phyloP scores from a whole-genome alignment of 1,140 invertebrate genomes.

The Argopecten irradians region DNA sequence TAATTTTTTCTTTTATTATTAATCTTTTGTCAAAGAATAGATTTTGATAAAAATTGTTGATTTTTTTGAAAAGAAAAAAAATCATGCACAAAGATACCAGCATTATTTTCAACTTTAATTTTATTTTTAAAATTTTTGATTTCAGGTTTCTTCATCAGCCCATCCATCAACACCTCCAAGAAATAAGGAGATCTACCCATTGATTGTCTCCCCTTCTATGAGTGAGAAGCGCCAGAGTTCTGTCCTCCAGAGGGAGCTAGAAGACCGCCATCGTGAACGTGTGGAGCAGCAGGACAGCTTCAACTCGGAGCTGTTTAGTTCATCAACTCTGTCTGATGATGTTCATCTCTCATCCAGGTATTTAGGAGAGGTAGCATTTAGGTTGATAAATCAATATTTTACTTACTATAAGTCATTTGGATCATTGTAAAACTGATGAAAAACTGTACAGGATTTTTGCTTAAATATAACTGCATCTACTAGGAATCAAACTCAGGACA shows the following conservation, averaged over 20 bases:
- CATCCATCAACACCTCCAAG: not conserved
- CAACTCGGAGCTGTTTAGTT: not conserved
- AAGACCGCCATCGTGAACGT: conserved; percentile 35
- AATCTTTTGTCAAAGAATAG: no score
- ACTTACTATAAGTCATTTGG: no score
- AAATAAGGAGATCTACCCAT: conserved; percentile 16
- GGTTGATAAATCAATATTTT: no score
- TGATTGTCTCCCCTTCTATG: conserved; percentile 38
- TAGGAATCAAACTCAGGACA: no score
- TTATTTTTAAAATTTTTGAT: not conserved
- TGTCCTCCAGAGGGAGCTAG: conserved; percentile 28
- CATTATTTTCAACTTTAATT: not conserved
- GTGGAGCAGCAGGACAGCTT: conserved; percentile 30
- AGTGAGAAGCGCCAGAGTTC: conserved; percentile 38
- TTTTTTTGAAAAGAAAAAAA: no score
- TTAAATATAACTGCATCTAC: no score
- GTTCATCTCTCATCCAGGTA: conserved; percentile 53
- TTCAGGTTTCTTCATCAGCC: not conserved
- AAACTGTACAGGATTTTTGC: no score
- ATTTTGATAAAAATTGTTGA: no score
- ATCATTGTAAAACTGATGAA: no score
- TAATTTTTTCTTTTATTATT: no score
- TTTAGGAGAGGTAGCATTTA: not conserved
- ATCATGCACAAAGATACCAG: not conserved
- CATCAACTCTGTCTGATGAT: conserved; percentile 39